Base-by-base conservation (phyloP, 2,113 vertebrate species). In the Rhipidura dahli region DNA sequence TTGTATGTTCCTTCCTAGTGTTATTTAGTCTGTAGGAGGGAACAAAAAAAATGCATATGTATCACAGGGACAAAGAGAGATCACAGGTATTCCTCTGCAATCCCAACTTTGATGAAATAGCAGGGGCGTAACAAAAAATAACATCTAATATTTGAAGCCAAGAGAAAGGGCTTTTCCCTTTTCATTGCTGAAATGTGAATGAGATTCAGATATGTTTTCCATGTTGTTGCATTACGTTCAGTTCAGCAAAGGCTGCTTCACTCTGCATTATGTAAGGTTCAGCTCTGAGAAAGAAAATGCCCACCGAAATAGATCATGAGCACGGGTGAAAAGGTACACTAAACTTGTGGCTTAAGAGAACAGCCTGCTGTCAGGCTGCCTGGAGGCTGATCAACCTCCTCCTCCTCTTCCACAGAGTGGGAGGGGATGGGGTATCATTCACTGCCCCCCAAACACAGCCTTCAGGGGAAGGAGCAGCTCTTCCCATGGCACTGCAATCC, bases 181-280 rank as follows among this genome's bases (percentile, higher is more conserved):
- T 93, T 79, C 79, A 45, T 84, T 91, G 50, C 83, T 63, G 76
- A 82, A 64, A 92, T 64, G 89, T 73, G 93, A 91, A 63, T 94
- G 87, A 91, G 93, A 93, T 84, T 96, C 83, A 92, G 91, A 90
- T 81, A 53, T 69, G 77, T 70, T 96, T 90, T 84, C 92, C 68
- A 72, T 49, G 80, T 28, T 93, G 84, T 22, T 94, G 76, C 63
- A 72, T 68, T 76, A 70, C 19, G 19, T 23, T 45, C 27, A 89
- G 90, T 81, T 88, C 73, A 64, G 75, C 72, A 57, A 87, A 65
- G 94, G 30, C 82, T 31, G n/a, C 87, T 83, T 87, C 79, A 17
- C 83, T 93, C 95, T 30, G 57, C 83, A 33, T 85, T 84, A 82
- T 13, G 83, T 70, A 71, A 77, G 87, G 86, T 61, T 89, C 61